Conservation (phyloP, 2,113 vertebrate genomes). For the Thermophis baileyi region DNA sequence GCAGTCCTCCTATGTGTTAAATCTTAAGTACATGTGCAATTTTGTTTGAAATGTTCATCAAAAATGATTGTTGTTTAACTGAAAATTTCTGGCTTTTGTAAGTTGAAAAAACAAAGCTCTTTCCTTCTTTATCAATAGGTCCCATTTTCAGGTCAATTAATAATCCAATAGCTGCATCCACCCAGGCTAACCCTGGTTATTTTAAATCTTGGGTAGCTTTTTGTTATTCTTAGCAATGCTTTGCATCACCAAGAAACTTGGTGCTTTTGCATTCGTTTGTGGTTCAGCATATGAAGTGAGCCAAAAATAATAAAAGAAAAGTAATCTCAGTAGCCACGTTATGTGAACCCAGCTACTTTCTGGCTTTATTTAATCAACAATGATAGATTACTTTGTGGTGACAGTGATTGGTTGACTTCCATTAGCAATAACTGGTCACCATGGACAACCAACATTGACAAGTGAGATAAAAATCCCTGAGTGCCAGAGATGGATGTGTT, state of each 20-base stretch:
- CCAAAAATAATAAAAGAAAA: background rate
- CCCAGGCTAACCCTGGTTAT: background rate
- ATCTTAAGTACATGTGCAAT: background rate
- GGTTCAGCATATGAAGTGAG: background rate
- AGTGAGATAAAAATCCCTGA: background rate
- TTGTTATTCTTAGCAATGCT: background rate
- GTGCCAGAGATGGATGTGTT: background rate
- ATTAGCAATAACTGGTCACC: background rate
- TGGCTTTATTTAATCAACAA: background rate
- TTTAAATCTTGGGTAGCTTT: background rate
- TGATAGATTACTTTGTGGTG: background rate
- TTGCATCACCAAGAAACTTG: background rate
- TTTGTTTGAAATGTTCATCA: background rate
- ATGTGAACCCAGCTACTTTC: background rate
- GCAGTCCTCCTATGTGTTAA: background rate
- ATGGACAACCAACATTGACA: background rate
- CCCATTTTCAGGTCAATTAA: background rate
- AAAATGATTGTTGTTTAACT: background rate
- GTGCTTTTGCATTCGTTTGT: background rate
- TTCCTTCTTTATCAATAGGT: background rate
- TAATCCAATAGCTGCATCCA: background rate
- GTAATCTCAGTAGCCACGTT: background rate
- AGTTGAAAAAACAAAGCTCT: background rate
- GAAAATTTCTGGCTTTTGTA: background rate
- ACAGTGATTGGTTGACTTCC: background rate